Conservation (phyloP, 2,113 vertebrate genomes). For the Varanus komodoensis region DNA sequence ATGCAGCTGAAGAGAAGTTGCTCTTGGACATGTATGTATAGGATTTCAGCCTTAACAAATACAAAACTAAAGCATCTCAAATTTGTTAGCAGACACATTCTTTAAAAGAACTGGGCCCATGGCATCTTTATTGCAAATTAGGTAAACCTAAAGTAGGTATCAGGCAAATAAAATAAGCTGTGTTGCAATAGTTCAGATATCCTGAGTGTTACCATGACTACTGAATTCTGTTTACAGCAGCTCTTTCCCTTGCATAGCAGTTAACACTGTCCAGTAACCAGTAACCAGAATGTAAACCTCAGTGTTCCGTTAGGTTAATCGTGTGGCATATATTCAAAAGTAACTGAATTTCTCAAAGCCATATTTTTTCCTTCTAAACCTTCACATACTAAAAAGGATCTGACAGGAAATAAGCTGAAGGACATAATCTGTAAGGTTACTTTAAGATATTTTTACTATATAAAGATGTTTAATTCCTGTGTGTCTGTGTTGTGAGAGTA, state of each 20-base stretch:
- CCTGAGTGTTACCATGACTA: neutral
- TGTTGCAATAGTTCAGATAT: neutral
- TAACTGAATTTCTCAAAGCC: neutral
- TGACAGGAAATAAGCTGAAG: neutral
- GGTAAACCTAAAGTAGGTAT: neutral
- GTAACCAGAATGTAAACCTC: neutral
- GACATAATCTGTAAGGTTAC: neutral
- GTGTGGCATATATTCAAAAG: slow-evolving; percentile 22
- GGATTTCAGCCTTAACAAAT: neutral
- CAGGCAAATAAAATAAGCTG: neutral
- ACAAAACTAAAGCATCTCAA: neutral
- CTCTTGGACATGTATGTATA: neutral
- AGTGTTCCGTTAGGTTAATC: slow-evolving; percentile 32
- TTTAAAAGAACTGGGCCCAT: neutral
- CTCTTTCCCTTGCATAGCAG: slow-evolving; percentile 3
- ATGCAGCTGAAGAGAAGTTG: neutral
- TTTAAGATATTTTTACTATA: neutral
- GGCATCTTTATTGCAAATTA: slow-evolving; percentile 3
- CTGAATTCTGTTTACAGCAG: slow-evolving; percentile 41
- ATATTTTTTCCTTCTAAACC: neutral
- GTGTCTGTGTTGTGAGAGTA: neutral
- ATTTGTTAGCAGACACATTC: neutral
- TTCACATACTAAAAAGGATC: neutral
- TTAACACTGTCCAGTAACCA: slow-evolving; percentile 15
- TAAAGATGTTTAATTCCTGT: neutral